phyloP scores from a whole-genome alignment of 2,797 vertebrate genomes.

The Chromobotia macracanthus region DNA sequence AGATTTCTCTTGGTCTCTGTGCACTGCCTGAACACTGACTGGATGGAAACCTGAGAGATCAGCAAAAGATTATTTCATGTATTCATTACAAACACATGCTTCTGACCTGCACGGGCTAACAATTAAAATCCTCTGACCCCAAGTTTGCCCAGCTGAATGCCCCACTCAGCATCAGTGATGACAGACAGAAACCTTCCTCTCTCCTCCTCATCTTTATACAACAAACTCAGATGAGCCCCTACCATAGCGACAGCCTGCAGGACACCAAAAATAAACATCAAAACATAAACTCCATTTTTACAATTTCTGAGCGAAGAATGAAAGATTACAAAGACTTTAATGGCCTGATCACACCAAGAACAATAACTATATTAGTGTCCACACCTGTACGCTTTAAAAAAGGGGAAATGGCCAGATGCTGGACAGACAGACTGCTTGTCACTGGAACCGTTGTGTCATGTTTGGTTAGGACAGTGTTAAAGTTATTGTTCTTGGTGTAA shows the following conservation, averaged over 20 bases:
- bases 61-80: not conserved
- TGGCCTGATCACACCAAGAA: no score
- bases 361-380: no score
- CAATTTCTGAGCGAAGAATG: not conserved
- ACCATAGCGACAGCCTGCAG: constrained; percentile 86
- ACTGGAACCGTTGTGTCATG: no score
- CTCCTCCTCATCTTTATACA: constrained; percentile 78
- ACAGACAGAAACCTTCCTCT: constrained; percentile 83
- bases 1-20: constrained; percentile 85
- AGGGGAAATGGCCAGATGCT: no score
- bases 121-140: no score
- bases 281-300: no score
- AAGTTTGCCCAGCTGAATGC: constrained; percentile 84
- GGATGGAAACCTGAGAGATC: constrained; percentile 88
- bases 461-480: no score
- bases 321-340: no score
- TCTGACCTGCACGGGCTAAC: no score
- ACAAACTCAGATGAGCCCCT: constrained; percentile 82
- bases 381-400: no score
- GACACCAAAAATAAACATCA: not conserved
- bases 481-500: no score
- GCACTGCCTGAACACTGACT: constrained; percentile 86
- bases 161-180: constrained; percentile 90
- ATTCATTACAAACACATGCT: not conserved
- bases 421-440: no score